These are phyloP conservation scores for Spodoptera littoralis DNA, from an alignment of 2,888 invertebrate genomes.

Conservation along the genomic window DNA sequence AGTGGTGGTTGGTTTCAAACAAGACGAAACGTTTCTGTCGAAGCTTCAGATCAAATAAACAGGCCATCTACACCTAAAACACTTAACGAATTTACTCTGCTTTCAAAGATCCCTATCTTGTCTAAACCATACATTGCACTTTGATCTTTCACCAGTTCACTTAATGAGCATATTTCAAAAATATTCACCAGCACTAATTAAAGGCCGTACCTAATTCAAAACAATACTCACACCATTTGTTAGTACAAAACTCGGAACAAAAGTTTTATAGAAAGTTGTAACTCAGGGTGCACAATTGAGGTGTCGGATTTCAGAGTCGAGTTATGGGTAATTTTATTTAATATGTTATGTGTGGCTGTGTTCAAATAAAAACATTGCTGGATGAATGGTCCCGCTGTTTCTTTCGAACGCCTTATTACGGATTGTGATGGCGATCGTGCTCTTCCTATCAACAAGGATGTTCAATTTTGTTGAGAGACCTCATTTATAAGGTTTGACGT, in stretches of 20 bases:
- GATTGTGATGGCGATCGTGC: conserved; percentile 54
- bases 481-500: too few relatives aligned
- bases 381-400: conserved; percentile 84
- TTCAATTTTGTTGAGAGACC: not conserved
- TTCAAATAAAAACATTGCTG: conserved; percentile 82
- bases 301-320: conserved; percentile 62
- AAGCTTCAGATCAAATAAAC: too few relatives aligned
- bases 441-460: conserved; percentile 8
- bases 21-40: too few relatives aligned
- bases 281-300: conserved; percentile 57
- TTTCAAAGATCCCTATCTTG: not conserved
- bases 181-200: conserved; percentile 27
- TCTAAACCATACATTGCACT: conserved; percentile 19
- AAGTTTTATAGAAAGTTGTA: conserved; percentile 52
- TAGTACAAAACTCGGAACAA: conserved; percentile 34
- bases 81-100: too few relatives aligned
- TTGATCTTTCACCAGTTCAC: conserved; percentile 6
- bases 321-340: conserved; percentile 68
- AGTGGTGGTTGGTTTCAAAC: too few relatives aligned
- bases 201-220: conserved; percentile 30
- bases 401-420: conserved; percentile 68
- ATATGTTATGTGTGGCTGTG: conserved; percentile 70
- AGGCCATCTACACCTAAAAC: too few relatives aligned
- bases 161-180: conserved; percentile 20
- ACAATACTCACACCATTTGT: conserved; percentile 42